A percentile compares a stretch with the other conserved stretches of the same genome.
These are phyloP conservation scores for Haliclona indistincta DNA, from an alignment of 37 sponge, comb jelly and placozoan genomes.

Conservation along the genomic window DNA sequence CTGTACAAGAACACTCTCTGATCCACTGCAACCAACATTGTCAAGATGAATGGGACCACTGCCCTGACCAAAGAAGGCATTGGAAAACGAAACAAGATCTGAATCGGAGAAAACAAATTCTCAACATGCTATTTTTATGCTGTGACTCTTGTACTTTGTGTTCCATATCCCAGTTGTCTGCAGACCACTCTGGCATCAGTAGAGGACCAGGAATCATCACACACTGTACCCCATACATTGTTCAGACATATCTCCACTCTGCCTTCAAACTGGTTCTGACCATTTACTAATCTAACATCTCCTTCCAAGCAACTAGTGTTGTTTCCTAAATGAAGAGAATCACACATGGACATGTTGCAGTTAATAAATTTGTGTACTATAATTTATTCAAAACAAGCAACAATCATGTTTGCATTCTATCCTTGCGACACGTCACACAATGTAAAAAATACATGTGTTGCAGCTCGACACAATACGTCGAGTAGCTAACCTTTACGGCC, in stretches of 20 bases:
- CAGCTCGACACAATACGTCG: no score
- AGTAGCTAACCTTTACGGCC: no score
- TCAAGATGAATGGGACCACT: conserved; percentile 10
- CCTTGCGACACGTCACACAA: no score
- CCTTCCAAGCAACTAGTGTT: conserved; percentile 3
- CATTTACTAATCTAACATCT: neutral
- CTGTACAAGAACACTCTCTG: neutral
- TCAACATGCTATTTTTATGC: no score
- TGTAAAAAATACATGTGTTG: no score
- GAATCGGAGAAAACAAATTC: neutral
- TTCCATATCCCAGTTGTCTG: neutral
- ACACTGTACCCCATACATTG: conserved; percentile 2
- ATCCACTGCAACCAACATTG: conserved; percentile 11
- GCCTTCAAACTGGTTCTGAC: neutral
- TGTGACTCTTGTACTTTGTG: neutral
- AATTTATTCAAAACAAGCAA: no score
- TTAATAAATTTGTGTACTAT: no score
- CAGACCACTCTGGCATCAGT: conserved; percentile 13
- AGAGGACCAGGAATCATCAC: neutral
- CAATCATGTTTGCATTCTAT: no score
- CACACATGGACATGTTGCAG: no score
- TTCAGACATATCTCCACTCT: conserved; percentile 2
- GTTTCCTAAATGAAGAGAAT: no score
- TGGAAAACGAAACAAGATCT: neutral
- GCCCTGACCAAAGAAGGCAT: conserved; percentile 14